Evolutionary conservation across 2,113 vertebrate species (phyloP).

Genomic region (Addax nasomaculatus): DNA sequence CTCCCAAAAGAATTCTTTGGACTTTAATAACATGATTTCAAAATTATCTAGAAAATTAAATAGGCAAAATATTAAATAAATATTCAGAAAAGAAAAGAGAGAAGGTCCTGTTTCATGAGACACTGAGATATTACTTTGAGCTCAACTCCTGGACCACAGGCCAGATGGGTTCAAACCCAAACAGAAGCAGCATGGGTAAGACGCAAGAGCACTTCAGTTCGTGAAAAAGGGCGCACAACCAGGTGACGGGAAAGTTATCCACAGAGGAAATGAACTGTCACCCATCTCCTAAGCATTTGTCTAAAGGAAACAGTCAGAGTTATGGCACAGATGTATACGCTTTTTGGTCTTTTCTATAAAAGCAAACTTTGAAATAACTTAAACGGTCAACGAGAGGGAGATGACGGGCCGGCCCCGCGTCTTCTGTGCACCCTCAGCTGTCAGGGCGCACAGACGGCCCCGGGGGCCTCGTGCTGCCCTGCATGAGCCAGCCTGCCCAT

Average conservation of each 20-base stretch:
- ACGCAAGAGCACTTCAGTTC: not conserved
- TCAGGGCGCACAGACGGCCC: not conserved
- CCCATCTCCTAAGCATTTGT: not conserved
- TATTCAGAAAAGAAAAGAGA: not conserved
- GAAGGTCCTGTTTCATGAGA: not conserved
- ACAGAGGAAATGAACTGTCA: not conserved
- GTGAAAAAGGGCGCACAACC: rapidly evolving
- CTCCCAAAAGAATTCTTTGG: not conserved
- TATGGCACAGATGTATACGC: rapidly evolving
- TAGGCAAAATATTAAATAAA: not conserved
- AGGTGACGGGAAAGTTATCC: rapidly evolving
- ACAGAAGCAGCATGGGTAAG: rapidly evolving
- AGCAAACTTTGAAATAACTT: not conserved
- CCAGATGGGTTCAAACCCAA: rapidly evolving
- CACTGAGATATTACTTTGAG: not conserved
- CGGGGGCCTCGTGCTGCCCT: not conserved
- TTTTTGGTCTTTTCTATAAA: not conserved
- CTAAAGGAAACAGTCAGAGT: not conserved
- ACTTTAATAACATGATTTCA: not conserved
- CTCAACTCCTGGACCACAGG: not conserved
- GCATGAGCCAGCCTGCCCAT: not conserved
- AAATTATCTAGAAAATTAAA: not conserved
- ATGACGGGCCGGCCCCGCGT: rapidly evolving
- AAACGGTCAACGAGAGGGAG: not conserved
- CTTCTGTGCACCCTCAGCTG: rapidly evolving